phyloP scores from a whole-genome alignment of 2,888 invertebrate species.

The Luffia ferchaultella region DNA sequence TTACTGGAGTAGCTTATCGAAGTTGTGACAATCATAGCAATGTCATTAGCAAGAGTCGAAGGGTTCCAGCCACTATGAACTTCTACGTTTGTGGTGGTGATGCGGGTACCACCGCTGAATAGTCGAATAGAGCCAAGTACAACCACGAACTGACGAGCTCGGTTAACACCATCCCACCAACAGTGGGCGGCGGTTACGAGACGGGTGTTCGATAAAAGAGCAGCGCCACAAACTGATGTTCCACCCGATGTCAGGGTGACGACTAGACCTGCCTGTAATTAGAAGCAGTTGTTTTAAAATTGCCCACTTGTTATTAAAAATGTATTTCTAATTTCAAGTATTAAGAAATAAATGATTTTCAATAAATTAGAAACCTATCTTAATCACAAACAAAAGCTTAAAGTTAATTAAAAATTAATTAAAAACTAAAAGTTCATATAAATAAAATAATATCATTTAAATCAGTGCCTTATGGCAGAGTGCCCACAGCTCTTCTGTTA shows the following conservation, averaged over 20 bases:
- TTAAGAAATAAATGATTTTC: too few species aligned
- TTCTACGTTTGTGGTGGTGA: constrained; percentile 1
- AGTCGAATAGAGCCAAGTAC: constrained; percentile 4
- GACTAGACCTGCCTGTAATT: constrained; percentile 6
- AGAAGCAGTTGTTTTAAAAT: background rate
- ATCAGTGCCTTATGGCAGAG: too few species aligned
- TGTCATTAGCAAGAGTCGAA: constrained; percentile 4
- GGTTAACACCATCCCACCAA: constrained; percentile 9
- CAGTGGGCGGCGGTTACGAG: constrained; percentile 17
- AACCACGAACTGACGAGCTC: constrained; percentile 2
- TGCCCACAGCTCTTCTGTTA: too few species aligned
- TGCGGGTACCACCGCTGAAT: constrained; percentile 5
- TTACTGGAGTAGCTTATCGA: constrained; percentile 4
- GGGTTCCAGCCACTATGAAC: constrained; percentile 5
- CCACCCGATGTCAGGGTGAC: constrained; percentile 4
- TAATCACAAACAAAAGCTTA: too few species aligned
- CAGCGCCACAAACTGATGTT: constrained; percentile 13
- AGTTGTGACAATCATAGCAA: constrained; percentile 2
- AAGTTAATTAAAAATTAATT: too few species aligned
- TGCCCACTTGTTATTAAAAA: too few species aligned
- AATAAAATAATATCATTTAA: too few species aligned
- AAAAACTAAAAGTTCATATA: too few species aligned
- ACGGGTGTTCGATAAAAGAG: constrained; percentile 13
- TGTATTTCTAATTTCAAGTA: too few species aligned
- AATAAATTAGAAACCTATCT: too few species aligned